A percentile compares a stretch with the other conserved stretches of the same genome.
phyloP scores from a whole-genome alignment of 2,113 vertebrate genomes.

The Saiga tatarica region DNA sequence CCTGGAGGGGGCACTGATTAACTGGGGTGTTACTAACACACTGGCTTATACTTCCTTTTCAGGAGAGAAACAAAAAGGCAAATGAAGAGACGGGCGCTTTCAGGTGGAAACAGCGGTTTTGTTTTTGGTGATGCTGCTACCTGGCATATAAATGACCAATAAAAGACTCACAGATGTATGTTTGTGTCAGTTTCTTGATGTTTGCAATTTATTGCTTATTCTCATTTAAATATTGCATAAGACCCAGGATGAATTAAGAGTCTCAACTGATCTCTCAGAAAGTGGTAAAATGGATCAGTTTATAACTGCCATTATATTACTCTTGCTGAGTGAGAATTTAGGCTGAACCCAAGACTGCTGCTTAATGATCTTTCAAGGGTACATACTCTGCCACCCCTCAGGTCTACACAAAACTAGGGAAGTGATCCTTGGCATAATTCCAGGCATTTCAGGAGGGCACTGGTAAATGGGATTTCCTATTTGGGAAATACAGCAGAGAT shows the following conservation, averaged over 20 bases:
- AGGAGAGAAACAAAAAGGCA: slow-evolving; percentile 25
- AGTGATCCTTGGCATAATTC: background rate
- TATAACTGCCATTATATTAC: background rate
- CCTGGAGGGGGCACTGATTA: background rate
- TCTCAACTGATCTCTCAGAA: background rate
- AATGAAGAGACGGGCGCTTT: background rate
- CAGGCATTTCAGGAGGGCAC: too few relatives aligned
- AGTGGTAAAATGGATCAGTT: background rate
- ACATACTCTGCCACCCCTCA: background rate
- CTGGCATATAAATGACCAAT: background rate
- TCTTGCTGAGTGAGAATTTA: background rate
- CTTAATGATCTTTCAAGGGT: background rate
- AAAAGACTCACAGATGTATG: background rate
- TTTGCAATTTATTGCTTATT: background rate
- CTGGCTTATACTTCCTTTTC: slow-evolving; percentile 1
- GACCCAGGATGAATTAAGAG: background rate
- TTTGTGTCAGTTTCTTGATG: background rate
- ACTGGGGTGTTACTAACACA: background rate
- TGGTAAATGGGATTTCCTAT: background rate
- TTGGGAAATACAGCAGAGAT: background rate
- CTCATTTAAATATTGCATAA: background rate
- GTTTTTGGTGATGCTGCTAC: background rate
- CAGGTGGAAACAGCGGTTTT: background rate
- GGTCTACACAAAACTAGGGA: background rate
- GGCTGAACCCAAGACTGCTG: background rate